A percentile compares a stretch with the other conserved stretches of the same genome.
Conservation (phyloP, 2,113 vertebrate species). For the Paratilapia polleni region DNA sequence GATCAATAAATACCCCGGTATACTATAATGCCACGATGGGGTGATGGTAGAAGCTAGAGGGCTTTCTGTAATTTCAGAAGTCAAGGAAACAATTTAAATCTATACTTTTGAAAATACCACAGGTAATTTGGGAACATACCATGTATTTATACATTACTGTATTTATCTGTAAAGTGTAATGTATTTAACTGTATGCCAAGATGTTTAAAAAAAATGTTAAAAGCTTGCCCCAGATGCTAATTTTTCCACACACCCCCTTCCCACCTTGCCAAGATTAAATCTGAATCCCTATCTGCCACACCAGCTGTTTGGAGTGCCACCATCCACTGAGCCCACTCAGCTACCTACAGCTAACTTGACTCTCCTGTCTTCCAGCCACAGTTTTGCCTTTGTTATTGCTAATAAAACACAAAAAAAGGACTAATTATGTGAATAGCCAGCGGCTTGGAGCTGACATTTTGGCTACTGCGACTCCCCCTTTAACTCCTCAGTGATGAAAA, state of each 20-base stretch:
- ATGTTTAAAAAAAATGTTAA: not conserved
- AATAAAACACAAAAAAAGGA: constrained; percentile 30
- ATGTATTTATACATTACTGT: too few species aligned
- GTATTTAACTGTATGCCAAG: not conserved
- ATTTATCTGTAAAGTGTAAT: too few species aligned
- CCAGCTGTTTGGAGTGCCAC: constrained; percentile 53
- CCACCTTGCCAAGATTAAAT: constrained; percentile 2
- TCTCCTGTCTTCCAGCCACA: constrained; percentile 54
- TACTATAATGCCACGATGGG: not conserved
- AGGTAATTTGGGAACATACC: not conserved
- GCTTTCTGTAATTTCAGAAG: not conserved
- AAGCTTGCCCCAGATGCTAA: not conserved
- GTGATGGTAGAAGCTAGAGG: not conserved
- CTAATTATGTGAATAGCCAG: constrained; percentile 54
- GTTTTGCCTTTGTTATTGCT: constrained; percentile 31
- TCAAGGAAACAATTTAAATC: not conserved
- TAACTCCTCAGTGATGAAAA: constrained; percentile 47
- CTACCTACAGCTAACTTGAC: constrained; percentile 19
- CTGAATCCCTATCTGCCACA: constrained; percentile 15
- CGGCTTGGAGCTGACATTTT: constrained; percentile 50
- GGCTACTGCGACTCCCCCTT: not conserved
- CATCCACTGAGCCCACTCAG: constrained; percentile 16
- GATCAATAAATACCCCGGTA: fast-evolving
- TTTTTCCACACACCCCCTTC: not conserved
- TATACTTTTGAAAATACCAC: not conserved